phyloP scores from a whole-genome alignment of 2,797 vertebrate genomes.

The Prunella strophiata region DNA sequence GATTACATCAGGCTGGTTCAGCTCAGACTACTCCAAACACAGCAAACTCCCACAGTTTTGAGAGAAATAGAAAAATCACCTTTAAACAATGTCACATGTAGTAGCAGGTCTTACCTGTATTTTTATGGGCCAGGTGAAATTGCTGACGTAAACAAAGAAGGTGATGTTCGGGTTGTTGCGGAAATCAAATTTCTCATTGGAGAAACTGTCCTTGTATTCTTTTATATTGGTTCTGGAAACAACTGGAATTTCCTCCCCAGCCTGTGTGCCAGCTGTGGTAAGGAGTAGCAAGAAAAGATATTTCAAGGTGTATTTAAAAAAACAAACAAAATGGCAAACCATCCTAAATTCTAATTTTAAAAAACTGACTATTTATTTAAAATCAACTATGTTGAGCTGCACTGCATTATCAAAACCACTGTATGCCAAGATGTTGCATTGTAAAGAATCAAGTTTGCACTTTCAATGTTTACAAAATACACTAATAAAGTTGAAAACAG shows the following conservation, averaged over 20 bases:
- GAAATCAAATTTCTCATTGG: conserved; percentile 99
- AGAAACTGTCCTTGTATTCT: conserved; percentile 98
- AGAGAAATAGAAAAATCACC: background rate
- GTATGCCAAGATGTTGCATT: background rate
- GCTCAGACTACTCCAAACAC: background rate
- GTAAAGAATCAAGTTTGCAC: background rate
- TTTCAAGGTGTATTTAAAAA: background rate
- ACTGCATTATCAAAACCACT: background rate
- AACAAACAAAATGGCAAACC: background rate
- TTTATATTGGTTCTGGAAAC: conserved; percentile 94
- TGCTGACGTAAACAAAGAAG: conserved; percentile 98
- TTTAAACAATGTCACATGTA: background rate
- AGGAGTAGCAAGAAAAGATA: background rate
- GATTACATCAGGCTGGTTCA: background rate
- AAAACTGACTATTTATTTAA: background rate
- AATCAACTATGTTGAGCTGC: background rate
- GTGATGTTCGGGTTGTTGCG: conserved; percentile 98
- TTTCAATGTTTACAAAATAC: background rate
- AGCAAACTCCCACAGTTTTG: background rate
- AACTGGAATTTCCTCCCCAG: conserved; percentile 94
- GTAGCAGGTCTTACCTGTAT: conserved; percentile 85
- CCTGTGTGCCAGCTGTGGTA: conserved; percentile 89
- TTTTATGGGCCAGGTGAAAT: conserved; percentile 99
- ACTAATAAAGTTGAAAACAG: background rate
- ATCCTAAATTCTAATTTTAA: background rate